These are phyloP conservation scores for Lindbergichthys nudifrons DNA, from an alignment of 2,797 vertebrate species.

Conservation along the genomic window DNA sequence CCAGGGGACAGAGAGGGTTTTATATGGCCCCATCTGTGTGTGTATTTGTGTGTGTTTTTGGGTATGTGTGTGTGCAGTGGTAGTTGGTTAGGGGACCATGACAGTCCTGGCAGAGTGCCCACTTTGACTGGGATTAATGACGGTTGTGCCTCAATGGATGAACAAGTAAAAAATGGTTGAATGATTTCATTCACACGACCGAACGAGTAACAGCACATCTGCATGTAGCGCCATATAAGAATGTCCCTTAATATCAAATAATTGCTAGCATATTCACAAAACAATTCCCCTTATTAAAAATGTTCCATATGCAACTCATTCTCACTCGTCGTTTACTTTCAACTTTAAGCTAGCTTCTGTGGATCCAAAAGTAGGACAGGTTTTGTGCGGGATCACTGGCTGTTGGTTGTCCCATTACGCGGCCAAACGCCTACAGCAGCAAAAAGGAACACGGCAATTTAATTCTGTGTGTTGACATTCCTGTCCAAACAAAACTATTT, in stretches of 20 bases:
- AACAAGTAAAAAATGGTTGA: conserved; percentile 44
- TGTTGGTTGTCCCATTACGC: conserved; percentile 69
- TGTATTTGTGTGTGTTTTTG: conserved; percentile 25
- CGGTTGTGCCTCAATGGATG: conserved; percentile 28
- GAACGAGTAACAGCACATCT: conserved; percentile 33
- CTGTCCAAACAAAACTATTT: conserved; percentile 78
- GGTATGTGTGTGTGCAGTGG: conserved; percentile 11
- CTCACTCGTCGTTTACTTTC: conserved; percentile 18
- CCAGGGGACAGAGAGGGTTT: conserved; percentile 67
- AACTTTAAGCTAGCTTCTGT: conserved; percentile 29
- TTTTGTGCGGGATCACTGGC: conserved; percentile 57
- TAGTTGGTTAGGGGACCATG: conserved; percentile 56
- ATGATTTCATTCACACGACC: conserved; percentile 50
- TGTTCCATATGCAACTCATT: conserved; percentile 7
- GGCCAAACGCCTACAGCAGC: conserved; percentile 78
- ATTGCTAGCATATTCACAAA: conserved; percentile 8
- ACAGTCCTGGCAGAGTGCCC: conserved; percentile 63
- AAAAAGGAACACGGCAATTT: conserved; percentile 72
- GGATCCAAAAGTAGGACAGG: conserved; percentile 71
- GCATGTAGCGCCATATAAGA: background rate
- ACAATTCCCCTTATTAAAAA: conserved; percentile 9
- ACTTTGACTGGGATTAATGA: conserved; percentile 59
- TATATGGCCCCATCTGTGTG: conserved; percentile 65
- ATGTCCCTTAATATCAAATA: conserved; percentile 23
- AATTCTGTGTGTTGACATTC: conserved; percentile 71